phyloP scores from a whole-genome alignment of 2,888 invertebrate genomes.

The Orchesellides sinensis region DNA sequence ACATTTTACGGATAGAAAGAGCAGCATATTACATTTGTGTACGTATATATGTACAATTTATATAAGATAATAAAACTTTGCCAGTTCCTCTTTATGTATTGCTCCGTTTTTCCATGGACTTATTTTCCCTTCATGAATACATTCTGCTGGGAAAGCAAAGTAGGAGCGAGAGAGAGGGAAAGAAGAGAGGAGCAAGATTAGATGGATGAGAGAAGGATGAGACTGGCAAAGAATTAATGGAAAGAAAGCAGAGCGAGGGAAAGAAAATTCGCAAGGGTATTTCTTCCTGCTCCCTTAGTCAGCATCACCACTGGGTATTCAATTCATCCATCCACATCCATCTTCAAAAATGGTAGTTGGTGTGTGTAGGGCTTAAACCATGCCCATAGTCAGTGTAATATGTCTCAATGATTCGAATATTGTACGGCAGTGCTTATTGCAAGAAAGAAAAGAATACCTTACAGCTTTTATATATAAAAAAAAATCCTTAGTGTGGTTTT shows the following conservation, averaged over 20 bases:
- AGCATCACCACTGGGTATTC: conserved; percentile 71
- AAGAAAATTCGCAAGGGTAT: conserved; percentile 69
- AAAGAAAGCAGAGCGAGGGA: conserved; percentile 69
- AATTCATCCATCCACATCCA: conserved; percentile 70
- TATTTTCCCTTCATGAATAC: conserved; percentile 33
- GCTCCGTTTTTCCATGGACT: conserved; percentile 2
- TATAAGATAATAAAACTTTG: conserved; percentile 7
- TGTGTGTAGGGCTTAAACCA: conserved; percentile 7
- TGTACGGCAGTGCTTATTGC: conserved; percentile 19
- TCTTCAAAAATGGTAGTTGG: conserved; percentile 50
- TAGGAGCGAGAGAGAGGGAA: too few species aligned
- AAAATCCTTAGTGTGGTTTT: not conserved
- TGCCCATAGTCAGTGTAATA: conserved; percentile 36
- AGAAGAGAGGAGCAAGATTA: conserved; percentile 62
- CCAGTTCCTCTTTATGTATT: not conserved
- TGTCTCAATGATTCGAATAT: conserved; percentile 55
- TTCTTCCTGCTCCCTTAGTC: conserved; percentile 68
- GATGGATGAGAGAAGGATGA: conserved; percentile 67
- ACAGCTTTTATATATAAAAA: too few species aligned
- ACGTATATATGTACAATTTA: not conserved
- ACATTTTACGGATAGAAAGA: conserved; percentile 27
- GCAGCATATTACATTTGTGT: too few species aligned
- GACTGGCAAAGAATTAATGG: conserved; percentile 67
- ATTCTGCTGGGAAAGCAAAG: conserved; percentile 43
- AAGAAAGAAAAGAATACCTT: conserved; percentile 14